Evolutionary conservation across 2,888 invertebrate genomes (phyloP), one percentile per base, ranked within the genome.

Genomic region (Polydrusus cervinus): DNA sequence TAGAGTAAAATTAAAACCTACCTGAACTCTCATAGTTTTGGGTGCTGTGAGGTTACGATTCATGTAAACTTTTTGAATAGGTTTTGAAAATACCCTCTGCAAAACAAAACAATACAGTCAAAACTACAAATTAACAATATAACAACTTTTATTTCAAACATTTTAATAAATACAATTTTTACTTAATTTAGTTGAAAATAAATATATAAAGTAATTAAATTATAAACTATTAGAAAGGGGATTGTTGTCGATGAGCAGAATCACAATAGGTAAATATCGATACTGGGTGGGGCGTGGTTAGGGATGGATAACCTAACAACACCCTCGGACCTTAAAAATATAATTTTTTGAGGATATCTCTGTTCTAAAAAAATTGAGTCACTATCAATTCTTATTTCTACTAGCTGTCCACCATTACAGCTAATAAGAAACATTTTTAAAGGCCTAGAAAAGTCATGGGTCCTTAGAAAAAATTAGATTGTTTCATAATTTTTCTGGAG

Each of bases 11-110:
- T 30, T 43, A 14, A 45, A 49, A 62, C 76, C 13, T 75, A 78
- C 78, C 76, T 78, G 78, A 61, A 82, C 80, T 79, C 80, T 81
- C 69, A 79, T 76, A 20, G 77, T 71, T 76, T 82, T 82, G 70
- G 78, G 73, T 43, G 78, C 70, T 38, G 75, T 68, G 61, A 72
- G 47, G 20, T 75, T 73, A 79, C 83, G 81, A 78, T 83, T 84
- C 78, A 84, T 78, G 67, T 83, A 81, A 45, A 84, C 81, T 77
- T 84, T 85, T 61, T 83, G 81, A 38, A 78, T 43, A 61, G 84
- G 82, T 81, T 85, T 85, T 43, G 81, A 78, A 76, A 84, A 61
- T 70, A 84, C 78, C 78, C 83, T 84, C 84, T 84, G 80, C 70
- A 83, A 83, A 78, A 78, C 68, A 74, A 68, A 68, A 62, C 43